Evolutionary conservation across 2,888 invertebrate genomes (phyloP).

Genomic region (Leptogaster cylindrica): DNA sequence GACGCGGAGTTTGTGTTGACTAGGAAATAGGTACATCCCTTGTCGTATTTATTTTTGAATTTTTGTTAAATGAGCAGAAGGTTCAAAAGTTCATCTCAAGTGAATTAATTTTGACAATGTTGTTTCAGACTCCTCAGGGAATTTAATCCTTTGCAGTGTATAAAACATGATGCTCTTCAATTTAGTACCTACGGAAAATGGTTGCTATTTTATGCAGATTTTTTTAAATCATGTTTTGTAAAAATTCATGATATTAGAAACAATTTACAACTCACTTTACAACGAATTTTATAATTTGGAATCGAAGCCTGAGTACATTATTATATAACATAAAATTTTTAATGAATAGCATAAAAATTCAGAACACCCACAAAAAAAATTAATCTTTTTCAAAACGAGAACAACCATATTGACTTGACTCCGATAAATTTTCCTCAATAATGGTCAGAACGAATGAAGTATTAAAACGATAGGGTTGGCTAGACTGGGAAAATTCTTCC

Average conservation of each 20-base stretch:
- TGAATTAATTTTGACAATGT: slow-evolving; percentile 37
- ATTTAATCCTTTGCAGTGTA: neutral
- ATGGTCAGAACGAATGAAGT: slow-evolving; percentile 7
- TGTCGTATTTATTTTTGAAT: slow-evolving; percentile 28
- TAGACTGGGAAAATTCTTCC: neutral
- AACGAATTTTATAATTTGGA: too few species aligned
- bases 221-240: too few species aligned
- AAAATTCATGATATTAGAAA: too few species aligned
- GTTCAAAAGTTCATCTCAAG: slow-evolving; percentile 28
- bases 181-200: too few species aligned
- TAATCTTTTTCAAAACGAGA: slow-evolving; percentile 18
- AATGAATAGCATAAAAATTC: neutral
- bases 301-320: too few species aligned
- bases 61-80: slow-evolving; percentile 32
- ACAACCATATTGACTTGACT: slow-evolving; percentile 27
- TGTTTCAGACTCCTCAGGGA: slow-evolving; percentile 34
- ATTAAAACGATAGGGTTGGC: slow-evolving; percentile 23
- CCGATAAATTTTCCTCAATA: slow-evolving; percentile 24
- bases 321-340: too few species aligned
- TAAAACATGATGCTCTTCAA: neutral
- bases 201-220: too few species aligned
- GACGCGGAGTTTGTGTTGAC: slow-evolving; percentile 13
- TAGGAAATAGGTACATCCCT: slow-evolving; percentile 33
- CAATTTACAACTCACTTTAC: too few species aligned
- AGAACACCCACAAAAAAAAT: neutral